Evolutionary conservation across 2,113 vertebrate species (phyloP).

Genomic region (Oxyruncus cristatus): DNA sequence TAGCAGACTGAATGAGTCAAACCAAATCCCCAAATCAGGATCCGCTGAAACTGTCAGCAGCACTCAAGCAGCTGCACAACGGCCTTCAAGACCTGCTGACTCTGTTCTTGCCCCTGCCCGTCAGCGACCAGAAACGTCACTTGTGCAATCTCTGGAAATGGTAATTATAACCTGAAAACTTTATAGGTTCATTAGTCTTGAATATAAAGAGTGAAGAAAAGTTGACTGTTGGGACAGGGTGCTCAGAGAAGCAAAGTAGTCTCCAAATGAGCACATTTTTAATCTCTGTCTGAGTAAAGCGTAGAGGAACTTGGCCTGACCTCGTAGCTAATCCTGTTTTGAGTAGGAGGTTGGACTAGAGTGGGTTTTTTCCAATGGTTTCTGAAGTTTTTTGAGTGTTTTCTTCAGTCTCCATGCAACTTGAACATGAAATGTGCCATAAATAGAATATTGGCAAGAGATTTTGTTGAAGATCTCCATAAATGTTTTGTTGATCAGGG

Average conservation of each 20-base stretch:
- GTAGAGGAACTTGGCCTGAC: not conserved
- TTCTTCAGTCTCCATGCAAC: not conserved
- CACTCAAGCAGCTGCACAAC: not conserved
- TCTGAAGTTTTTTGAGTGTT: not conserved
- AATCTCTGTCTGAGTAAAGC: not conserved
- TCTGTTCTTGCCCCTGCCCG: not conserved
- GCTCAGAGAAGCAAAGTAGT: not conserved
- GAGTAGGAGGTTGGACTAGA: not conserved
- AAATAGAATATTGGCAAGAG: not conserved
- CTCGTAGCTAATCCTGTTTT: not conserved
- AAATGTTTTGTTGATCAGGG: not conserved
- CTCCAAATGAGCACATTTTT: not conserved
- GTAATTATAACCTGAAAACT: slow-evolving; percentile 52
- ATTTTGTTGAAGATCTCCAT: not conserved
- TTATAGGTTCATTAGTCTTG: not conserved
- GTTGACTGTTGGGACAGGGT: not conserved
- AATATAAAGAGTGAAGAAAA: not conserved
- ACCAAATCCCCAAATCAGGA: slow-evolving; percentile 8
- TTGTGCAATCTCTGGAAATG: slow-evolving; percentile 8
- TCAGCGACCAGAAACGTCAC: not conserved
- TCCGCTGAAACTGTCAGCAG: slow-evolving; percentile 14
- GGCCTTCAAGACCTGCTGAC: not conserved
- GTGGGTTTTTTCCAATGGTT: not conserved
- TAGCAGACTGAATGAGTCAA: slow-evolving; percentile 72
- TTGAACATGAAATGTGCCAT: not conserved